Conservation (phyloP, 2,888 invertebrate genomes). For the Eustalomyia histrio region DNA sequence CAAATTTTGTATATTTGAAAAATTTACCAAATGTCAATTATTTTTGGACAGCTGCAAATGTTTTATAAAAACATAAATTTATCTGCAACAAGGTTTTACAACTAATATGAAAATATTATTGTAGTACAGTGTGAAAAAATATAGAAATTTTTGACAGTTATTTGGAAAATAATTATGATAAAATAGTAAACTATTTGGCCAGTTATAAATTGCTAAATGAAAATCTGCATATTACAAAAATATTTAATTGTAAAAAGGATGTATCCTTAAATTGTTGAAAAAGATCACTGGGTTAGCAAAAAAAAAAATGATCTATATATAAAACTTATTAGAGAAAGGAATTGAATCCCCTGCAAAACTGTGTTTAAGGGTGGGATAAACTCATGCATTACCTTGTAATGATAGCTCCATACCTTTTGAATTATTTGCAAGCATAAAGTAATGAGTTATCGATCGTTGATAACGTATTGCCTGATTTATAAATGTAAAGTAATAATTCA, state of each 20-base stretch:
- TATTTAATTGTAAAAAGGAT: not conserved
- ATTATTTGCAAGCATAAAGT: too few species aligned
- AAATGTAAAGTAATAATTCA: too few species aligned
- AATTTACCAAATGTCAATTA: constrained; percentile 40
- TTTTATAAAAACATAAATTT: not conserved
- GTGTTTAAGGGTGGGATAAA: too few species aligned
- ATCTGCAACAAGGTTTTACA: not conserved
- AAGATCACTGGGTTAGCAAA: too few species aligned
- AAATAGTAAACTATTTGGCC: not conserved
- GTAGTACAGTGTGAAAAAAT: not conserved
- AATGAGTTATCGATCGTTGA: too few species aligned
- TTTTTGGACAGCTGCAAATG: constrained; percentile 46
- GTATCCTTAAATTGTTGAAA: too few species aligned
- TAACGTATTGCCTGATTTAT: too few species aligned
- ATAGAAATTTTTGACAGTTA: not conserved
- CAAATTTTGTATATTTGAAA: not conserved
- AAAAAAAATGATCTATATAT: too few species aligned
- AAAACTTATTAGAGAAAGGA: too few species aligned
- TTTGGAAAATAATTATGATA: not conserved
- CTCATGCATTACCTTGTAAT: too few species aligned
- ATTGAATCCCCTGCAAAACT: too few species aligned
- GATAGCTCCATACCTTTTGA: too few species aligned
- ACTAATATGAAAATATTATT: constrained; percentile 34
- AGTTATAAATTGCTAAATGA: not conserved
- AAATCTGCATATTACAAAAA: not conserved